These are phyloP conservation scores for Mus minutoides DNA, from an alignment of 2,797 vertebrate species.

Conservation along the genomic window DNA sequence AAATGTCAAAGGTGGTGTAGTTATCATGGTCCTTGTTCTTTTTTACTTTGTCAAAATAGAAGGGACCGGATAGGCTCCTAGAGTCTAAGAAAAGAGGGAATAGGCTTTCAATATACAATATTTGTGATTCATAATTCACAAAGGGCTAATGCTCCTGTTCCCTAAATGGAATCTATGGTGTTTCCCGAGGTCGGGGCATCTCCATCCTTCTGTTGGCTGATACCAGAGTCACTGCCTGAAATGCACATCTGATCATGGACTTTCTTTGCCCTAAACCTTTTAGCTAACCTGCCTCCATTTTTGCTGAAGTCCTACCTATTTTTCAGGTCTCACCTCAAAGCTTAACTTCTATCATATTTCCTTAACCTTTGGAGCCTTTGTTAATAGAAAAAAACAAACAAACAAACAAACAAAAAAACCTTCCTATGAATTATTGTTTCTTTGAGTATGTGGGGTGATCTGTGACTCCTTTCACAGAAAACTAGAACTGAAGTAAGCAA, in stretches of 20 bases:
- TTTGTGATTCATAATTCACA: not conserved
- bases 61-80: not conserved
- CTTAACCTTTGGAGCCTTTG: not conserved
- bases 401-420: no score
- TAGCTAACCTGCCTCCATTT: not conserved
- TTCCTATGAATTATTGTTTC: not conserved
- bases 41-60: not conserved
- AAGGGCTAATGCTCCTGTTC: not conserved
- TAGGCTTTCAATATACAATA: not conserved
- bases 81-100: not conserved
- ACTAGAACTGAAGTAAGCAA: not conserved
- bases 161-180: not conserved
- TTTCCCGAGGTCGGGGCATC: not conserved
- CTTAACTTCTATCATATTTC: not conserved
- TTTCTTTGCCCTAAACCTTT: not conserved
- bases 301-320: not conserved
- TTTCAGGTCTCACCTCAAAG: not conserved
- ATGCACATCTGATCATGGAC: not conserved
- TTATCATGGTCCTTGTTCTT: not conserved
- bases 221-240: not conserved
- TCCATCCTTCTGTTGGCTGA: not conserved
- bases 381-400: not conserved
- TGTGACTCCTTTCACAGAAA: not conserved
- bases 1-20: constrained; percentile 48
- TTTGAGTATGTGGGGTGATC: not conserved